Evolutionary conservation across 2,797 vertebrate genomes (phyloP), one percentile per base, ranked within the genome.

Genomic region (Rhinoraja longicauda): DNA sequence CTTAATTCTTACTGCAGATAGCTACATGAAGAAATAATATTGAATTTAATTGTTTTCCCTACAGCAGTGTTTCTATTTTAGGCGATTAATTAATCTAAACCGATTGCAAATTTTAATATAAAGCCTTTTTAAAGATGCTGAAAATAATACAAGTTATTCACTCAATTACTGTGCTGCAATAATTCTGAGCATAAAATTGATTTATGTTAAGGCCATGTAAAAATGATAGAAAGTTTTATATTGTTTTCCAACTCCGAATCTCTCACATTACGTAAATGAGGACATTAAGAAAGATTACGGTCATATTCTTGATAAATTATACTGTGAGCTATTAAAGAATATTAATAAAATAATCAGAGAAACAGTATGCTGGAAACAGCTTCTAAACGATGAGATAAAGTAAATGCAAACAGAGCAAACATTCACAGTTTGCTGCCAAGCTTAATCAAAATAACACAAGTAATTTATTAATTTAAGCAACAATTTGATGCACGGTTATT

Each of bases 371-470:
- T 72, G 39, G 64, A 45, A 91, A 73, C 39, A 70, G 36, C 73
- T 57, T 92, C 12, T 45, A 92, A 53, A 45, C 15, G 4, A 26
- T 75, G 12, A 53, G 24, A 53, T 26, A 13, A 53, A 73, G 53
- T 53, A 29, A 92, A 73, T 8, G 24, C 26, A 75, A 24, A 21
- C 21, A 73, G n/a, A 39, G 24, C 13, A 92, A 39, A 24, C 13
- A 92, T 75, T 92, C 36, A 21, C 17, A 13, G 70, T 91, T 91
- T 92, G 70, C 24, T 70, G 72, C 10, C 90, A 92, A 75, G 67
- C 29, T 13, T 26, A n/a, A 26, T 73, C 26, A 29, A 57, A n/a
- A 53, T 92, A 17, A 15, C 92, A 26, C 15, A 29, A 29, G 24
- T 92, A 62, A 88, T 32, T 67, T 64, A 64, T 21, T 67, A 67